Evolutionary conservation across 1,140 invertebrate genomes (phyloP).

Genomic region (Melipona quadrifasciata): DNA sequence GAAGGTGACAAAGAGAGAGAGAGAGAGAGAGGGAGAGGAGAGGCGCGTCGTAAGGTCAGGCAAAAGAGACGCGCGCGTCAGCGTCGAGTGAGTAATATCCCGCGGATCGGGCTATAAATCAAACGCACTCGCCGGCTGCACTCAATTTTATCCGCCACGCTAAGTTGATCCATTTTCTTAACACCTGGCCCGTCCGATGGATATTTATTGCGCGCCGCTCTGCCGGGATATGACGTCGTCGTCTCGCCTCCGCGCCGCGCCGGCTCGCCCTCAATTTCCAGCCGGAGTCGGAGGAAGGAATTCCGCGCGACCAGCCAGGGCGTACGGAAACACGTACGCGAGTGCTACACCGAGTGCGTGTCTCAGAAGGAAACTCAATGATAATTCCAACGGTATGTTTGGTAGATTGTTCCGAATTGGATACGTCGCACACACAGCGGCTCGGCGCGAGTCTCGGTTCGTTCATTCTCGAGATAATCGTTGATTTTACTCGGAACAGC

Average conservation of each 20-base stretch:
- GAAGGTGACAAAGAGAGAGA: not conserved
- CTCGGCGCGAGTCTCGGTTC: too few species aligned
- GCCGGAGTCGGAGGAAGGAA: constrained; percentile 25
- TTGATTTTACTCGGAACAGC: too few species aligned
- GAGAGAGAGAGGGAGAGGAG: not conserved
- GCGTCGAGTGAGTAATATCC: constrained; percentile 49
- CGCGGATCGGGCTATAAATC: constrained; percentile 45
- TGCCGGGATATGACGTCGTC: not conserved
- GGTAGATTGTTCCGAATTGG: too few species aligned
- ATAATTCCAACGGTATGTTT: too few species aligned
- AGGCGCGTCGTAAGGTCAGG: constrained; percentile 26
- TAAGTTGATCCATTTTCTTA: constrained; percentile 54
- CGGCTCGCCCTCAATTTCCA: constrained; percentile 17
- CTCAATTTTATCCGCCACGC: constrained; percentile 52
- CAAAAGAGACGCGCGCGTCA: constrained; percentile 38
- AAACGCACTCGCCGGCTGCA: constrained; percentile 45
- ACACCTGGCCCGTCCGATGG: constrained; percentile 51
- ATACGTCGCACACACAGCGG: too few species aligned
- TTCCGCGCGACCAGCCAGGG: not conserved
- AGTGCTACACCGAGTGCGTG: too few species aligned
- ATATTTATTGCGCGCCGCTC: constrained; percentile 39
- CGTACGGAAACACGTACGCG: too few species aligned
- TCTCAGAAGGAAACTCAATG: too few species aligned
- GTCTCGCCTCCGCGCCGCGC: not conserved
- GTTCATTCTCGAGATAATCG: too few species aligned